Percentiles rank a stretch among this genome's conserved stretches.
phyloP scores from a whole-genome alignment of 2,113 vertebrate species.

The Neogale vison region DNA sequence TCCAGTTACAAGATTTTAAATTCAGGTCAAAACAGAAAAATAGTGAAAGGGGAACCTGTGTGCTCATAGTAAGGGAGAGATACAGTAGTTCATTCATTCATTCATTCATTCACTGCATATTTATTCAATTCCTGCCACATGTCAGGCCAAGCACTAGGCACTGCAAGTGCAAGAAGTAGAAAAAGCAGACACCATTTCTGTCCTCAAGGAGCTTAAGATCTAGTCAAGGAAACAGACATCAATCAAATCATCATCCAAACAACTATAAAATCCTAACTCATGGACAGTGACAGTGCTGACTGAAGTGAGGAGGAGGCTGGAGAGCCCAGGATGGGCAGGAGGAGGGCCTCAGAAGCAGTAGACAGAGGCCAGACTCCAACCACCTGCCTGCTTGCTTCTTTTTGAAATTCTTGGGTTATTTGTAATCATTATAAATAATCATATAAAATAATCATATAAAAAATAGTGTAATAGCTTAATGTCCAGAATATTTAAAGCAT shows the following conservation, averaged over 20 bases:
- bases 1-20: conserved; percentile 7
- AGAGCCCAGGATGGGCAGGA: too few relatives aligned
- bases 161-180: not conserved
- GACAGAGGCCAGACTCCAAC: not conserved
- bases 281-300: not conserved
- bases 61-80: not conserved
- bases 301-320: not conserved
- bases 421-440: not conserved
- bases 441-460: too few relatives aligned
- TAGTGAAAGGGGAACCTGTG: not conserved
- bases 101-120: not conserved
- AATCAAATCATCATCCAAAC: not conserved
- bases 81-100: not conserved
- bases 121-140: not conserved
- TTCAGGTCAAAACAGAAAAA: not conserved
- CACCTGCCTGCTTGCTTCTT: not conserved
- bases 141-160: not conserved
- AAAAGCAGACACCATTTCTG: not conserved
- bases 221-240: not conserved
- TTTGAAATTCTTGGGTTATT: not conserved
- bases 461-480: not conserved
- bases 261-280: not conserved
- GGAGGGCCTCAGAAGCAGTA: not conserved
- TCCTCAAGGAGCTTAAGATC: not conserved
- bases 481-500: not conserved